Percentiles rank a stretch among this genome's conserved stretches.
These are phyloP conservation scores for Sciurus vulgaris DNA, from an alignment of 2,797 vertebrate genomes.

Conservation along the genomic window DNA sequence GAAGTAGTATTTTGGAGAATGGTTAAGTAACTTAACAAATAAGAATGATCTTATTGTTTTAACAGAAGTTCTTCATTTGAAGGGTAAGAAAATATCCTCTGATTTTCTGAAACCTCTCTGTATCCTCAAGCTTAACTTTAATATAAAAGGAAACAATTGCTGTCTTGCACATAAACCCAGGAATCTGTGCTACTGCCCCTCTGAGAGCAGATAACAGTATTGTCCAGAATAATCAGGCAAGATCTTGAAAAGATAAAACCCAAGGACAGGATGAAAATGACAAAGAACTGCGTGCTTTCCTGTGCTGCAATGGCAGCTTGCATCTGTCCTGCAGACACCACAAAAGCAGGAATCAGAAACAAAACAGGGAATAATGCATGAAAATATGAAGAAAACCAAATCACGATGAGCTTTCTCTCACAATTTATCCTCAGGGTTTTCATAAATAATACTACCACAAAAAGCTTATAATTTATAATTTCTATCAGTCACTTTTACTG, in stretches of 20 bases:
- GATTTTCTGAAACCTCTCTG: constrained; percentile 57
- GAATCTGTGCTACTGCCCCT: background rate
- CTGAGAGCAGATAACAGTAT: constrained; percentile 18
- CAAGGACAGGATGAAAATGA: constrained; percentile 7
- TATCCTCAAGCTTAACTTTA: background rate
- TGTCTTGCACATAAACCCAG: background rate
- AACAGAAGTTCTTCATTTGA: constrained; percentile 47
- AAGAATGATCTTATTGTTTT: constrained; percentile 57
- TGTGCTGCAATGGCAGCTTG: background rate
- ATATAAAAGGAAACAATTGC: background rate
- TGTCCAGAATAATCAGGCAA: constrained; percentile 44
- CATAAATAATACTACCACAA: background rate
- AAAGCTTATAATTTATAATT: background rate
- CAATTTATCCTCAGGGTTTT: background rate
- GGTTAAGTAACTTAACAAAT: constrained; percentile 49
- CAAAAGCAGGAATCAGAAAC: constrained; percentile 15
- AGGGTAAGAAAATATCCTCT: constrained; percentile 58
- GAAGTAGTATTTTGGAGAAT: background rate
- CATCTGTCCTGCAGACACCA: background rate
- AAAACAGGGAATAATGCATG: background rate
- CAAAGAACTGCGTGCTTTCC: background rate
- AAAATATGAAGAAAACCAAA: constrained; percentile 14
- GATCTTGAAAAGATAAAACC: constrained; percentile 55
- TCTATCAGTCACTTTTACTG: background rate
- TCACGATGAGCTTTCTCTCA: background rate